Base-by-base conservation (phyloP, 2,888 invertebrate species). In the Xestia sexstrigata region DNA sequence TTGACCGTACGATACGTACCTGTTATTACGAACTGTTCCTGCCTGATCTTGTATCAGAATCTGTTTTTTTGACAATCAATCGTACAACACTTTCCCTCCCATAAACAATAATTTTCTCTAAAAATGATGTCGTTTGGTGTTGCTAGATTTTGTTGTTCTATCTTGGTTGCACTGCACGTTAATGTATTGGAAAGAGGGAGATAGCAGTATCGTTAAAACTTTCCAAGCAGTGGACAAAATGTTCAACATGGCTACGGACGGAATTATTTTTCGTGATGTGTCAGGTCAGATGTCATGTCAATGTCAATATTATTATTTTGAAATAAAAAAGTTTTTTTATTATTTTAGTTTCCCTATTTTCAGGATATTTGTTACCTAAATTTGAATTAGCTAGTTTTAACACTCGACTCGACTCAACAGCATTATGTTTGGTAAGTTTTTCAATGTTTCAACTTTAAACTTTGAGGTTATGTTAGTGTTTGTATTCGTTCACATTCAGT, bases 401-500 rank as follows among this genome's bases (percentile, higher is more conserved):
- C 52, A 17, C 7, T 58, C 55, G 5, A 49, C 26, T 26, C 55
- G 5, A 49, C 26, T n/a, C 26, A 30, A 47, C n/a, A 65, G 49
- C 15, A 62, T 39, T 39, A 78, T 80, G 72, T 63, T 35, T 58
- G 82, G 88, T 88, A 79, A 82, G 87, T 81, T 67, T 65, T 63
- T 26, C 0, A n/a, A 7, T 45, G 6, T 5, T 0, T 45, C 42
- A 45, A 30, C 30, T 55, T 49, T 66, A 26, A 45, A 42, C n/a
- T 60, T 86, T 76, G 67, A 88, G 88, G 88, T 88, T 88, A 88
- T 80, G 76, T 80, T 70, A 77, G 67, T 88, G 79, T 89, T 81
- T 87, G 87, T 77, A 62, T 66, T 74, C 42, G 52, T 63, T 69
- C 55, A 23, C 23, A 7, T 23, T 52, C 35, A 52, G 6, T 0